A percentile compares a stretch with the other conserved stretches of the same genome.
Evolutionary conservation across 2,113 vertebrate genomes (phyloP).

Genomic region (Cygnus buccinator): DNA sequence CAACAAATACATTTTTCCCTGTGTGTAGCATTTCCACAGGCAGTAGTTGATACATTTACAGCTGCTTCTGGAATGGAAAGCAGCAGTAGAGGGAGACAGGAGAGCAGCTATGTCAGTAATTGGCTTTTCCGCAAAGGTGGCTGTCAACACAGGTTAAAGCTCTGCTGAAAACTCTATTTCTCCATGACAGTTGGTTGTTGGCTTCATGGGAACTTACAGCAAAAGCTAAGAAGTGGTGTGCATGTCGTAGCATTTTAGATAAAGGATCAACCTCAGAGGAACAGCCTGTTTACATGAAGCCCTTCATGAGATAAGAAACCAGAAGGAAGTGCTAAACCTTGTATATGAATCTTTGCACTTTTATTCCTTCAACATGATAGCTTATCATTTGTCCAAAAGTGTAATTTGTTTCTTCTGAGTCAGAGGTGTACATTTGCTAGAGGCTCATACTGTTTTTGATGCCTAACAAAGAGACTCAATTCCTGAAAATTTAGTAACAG

Average conservation of each 20-base stretch:
- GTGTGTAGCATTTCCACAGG: neutral
- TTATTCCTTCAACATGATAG: neutral
- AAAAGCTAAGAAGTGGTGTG: neutral
- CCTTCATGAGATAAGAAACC: neutral
- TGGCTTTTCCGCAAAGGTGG: fast-evolving
- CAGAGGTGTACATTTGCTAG: neutral
- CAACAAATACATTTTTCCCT: neutral
- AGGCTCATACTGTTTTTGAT: neutral
- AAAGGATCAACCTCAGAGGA: neutral
- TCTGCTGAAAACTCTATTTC: neutral
- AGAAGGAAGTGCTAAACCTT: neutral
- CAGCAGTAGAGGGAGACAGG: neutral
- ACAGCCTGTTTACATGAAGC: neutral
- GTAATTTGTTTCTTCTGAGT: neutral
- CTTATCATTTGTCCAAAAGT: neutral
- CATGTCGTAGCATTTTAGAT: neutral
- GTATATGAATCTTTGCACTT: neutral
- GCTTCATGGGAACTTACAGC: neutral
- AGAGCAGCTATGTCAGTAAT: neutral
- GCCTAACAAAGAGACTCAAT: neutral
- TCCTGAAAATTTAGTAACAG: neutral
- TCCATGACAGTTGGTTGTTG: neutral
- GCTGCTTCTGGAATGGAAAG: neutral
- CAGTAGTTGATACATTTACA: neutral
- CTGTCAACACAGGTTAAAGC: neutral